A percentile compares a stretch with the other conserved stretches of the same genome.
Conservation (phyloP, 64 coral and sea anemone species). For the Pocillopora verrucosa region DNA sequence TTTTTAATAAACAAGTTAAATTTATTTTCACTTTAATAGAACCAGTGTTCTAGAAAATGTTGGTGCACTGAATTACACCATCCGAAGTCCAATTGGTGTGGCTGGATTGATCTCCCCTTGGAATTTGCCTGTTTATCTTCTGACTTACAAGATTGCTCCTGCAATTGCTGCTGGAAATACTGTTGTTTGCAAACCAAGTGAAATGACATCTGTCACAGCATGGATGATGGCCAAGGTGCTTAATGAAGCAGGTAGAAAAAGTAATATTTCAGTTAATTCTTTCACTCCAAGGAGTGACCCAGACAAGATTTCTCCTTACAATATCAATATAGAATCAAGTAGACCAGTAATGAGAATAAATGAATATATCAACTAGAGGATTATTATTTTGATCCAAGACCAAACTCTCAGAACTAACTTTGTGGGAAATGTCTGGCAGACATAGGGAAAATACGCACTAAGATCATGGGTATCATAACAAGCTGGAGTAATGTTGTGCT, state of each 20-base stretch:
- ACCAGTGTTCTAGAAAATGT: conserved; percentile 46
- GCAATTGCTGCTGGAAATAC: conserved; percentile 84
- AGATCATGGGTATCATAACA: too few species aligned
- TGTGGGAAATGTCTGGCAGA: too few species aligned
- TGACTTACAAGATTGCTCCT: conserved; percentile 89
- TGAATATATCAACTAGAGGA: too few species aligned
- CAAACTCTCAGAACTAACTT: too few species aligned
- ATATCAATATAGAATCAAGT: too few species aligned
- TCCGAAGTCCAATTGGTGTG: conserved; percentile 58
- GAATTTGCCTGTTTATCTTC: conserved; percentile 86
- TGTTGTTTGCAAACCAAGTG: conserved; percentile 95
- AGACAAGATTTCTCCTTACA: too few species aligned
- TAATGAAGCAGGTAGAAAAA: conserved; percentile 57
- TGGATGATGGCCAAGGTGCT: conserved; percentile 74
- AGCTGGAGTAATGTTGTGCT: too few species aligned
- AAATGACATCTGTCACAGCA: conserved; percentile 92
- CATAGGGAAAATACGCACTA: too few species aligned
- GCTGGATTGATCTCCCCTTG: conserved; percentile 87
- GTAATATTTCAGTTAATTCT: background rate
- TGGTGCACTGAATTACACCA: conserved; percentile 74
- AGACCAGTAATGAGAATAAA: too few species aligned
- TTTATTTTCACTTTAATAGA: conserved; percentile 20
- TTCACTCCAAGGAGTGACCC: too few species aligned
- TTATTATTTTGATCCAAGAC: too few species aligned
- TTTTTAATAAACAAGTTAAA: too few species aligned